phyloP scores from a whole-genome alignment of 30 jellyfish, hydroid and myxozoan genomes.

The Haliclystus octoradiatus region DNA sequence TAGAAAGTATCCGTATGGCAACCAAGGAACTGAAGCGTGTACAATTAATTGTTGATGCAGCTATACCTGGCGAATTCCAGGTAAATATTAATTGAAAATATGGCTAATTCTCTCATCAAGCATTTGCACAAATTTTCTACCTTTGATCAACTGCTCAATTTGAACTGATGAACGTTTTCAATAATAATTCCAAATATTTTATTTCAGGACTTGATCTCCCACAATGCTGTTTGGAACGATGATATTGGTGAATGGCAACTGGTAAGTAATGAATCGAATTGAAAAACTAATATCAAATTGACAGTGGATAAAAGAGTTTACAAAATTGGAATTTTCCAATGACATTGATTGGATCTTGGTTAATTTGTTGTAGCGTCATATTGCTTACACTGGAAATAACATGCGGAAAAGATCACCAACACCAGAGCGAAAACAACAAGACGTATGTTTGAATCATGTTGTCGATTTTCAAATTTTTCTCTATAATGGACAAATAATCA shows the following conservation, averaged over 20 bases:
- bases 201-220: slow-evolving; percentile 60
- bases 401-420: slow-evolving; percentile 74
- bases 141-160: too few relatives aligned
- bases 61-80: slow-evolving; percentile 82
- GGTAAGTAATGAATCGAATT: slow-evolving; percentile 32
- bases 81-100: slow-evolving; percentile 5
- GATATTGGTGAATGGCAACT: slow-evolving; percentile 97
- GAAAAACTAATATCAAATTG: too few relatives aligned
- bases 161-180: too few relatives aligned
- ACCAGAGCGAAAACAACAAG: slow-evolving; percentile 59
- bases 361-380: slow-evolving; percentile 44
- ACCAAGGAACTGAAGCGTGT: slow-evolving; percentile 58
- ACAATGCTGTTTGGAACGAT: slow-evolving; percentile 73
- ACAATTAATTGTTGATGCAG: slow-evolving; percentile 58
- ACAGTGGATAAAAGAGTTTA: too few relatives aligned
- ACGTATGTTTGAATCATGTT: slow-evolving; percentile 21
- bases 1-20: slow-evolving; percentile 79
- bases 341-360: neutral
- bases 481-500: neutral
- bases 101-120: neutral
- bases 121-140: neutral
- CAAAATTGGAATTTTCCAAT: neutral
- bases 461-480: neutral
- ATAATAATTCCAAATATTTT: neutral
- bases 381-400: slow-evolving; percentile 93